Conservation (phyloP, 2,888 invertebrate genomes). For the Cosmia trapezina region DNA sequence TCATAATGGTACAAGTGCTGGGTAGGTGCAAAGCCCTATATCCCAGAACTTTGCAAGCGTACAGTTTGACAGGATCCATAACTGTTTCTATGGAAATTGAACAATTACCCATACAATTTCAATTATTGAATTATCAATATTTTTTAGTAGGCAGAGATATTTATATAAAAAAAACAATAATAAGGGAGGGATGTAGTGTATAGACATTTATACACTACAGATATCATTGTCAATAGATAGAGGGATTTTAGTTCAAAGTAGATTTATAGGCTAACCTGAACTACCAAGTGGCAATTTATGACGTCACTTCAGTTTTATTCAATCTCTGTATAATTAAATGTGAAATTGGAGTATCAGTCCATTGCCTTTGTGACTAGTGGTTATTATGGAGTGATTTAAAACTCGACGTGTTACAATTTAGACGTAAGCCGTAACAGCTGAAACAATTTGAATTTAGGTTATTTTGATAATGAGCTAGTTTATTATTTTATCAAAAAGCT, state of each 20-base stretch:
- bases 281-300: neutral
- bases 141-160: too few relatives aligned
- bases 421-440: neutral
- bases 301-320: neutral
- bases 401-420: neutral
- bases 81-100: too few relatives aligned
- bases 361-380: neutral
- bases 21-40: too few relatives aligned
- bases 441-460: neutral
- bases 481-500: neutral
- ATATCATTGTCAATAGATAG: neutral
- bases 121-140: too few relatives aligned
- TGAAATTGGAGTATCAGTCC: neutral
- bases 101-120: too few relatives aligned
- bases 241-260: constrained; percentile 23
- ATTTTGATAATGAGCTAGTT: neutral
- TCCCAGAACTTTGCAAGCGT: too few relatives aligned
- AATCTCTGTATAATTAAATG: neutral
- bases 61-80: too few relatives aligned
- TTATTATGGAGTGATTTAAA: neutral
- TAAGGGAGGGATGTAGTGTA: too few relatives aligned
- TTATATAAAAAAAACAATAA: too few relatives aligned
- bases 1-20: too few relatives aligned
- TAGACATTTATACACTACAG: too few relatives aligned
- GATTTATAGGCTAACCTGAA: neutral